Conservation (phyloP, 1,140 invertebrate species). For the Trinorchestia longiramus region DNA sequence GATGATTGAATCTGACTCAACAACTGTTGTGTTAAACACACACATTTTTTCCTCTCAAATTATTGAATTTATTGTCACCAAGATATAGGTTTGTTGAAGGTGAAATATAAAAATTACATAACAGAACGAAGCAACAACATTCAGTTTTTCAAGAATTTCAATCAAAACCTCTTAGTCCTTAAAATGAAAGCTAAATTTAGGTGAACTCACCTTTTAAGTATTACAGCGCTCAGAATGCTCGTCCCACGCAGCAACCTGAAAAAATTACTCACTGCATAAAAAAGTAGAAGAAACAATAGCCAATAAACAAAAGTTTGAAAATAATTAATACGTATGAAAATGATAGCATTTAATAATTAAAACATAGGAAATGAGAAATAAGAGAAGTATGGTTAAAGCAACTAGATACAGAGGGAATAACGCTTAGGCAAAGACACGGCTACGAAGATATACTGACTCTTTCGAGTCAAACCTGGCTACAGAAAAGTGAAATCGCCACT, state of each 20-base stretch:
- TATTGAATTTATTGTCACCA: too few species aligned
- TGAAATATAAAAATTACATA: too few species aligned
- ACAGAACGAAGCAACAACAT: too few species aligned
- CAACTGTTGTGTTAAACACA: too few species aligned
- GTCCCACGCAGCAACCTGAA: slow-evolving; percentile 84
- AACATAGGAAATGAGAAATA: not conserved
- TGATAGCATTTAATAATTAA: not conserved
- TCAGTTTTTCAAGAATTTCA: too few species aligned
- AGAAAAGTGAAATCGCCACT: not conserved
- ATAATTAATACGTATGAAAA: slow-evolving; percentile 50
- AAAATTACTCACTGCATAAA: slow-evolving; percentile 67
- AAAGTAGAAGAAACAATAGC: not conserved
- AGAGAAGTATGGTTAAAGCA: too few species aligned
- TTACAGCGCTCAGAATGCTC: slow-evolving; percentile 86
- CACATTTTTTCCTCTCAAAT: too few species aligned
- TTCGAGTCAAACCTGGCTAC: not conserved
- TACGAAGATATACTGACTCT: too few species aligned
- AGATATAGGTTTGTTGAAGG: too few species aligned
- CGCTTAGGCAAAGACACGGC: not conserved
- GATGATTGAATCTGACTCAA: too few species aligned
- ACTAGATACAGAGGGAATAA: not conserved
- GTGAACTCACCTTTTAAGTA: slow-evolving; percentile 73
- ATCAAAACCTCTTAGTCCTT: too few species aligned
- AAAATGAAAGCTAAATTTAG: not conserved
- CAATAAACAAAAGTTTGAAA: too few species aligned